phyloP scores from a whole-genome alignment of 2,113 vertebrate genomes.

The Carassius gibelio region DNA sequence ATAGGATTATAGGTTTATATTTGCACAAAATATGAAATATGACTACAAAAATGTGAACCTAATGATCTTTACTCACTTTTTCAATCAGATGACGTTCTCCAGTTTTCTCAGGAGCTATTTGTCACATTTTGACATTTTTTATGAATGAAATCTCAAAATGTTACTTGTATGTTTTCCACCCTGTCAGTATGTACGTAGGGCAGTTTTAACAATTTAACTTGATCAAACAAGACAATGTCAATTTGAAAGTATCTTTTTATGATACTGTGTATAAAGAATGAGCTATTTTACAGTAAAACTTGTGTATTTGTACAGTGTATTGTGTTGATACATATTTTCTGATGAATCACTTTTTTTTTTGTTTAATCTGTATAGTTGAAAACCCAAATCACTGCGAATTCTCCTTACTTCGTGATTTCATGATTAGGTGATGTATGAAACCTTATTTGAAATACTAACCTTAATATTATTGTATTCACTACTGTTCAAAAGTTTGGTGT shows the following conservation, averaged over 20 bases:
- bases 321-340: background rate
- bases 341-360: slow-evolving; percentile 1
- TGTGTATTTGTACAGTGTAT: background rate
- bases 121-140: background rate
- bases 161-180: background rate
- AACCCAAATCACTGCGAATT: slow-evolving; percentile 97
- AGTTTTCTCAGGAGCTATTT: background rate
- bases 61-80: background rate
- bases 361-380: slow-evolving; percentile 83
- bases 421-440: slow-evolving; percentile 86
- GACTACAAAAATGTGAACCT: background rate
- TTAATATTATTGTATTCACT: background rate
- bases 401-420: slow-evolving; percentile 91
- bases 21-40: background rate
- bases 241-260: background rate
- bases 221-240: background rate
- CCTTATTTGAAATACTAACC: background rate
- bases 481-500: background rate
- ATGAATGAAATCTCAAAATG: background rate
- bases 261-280: background rate
- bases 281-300: too few relatives aligned
- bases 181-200: background rate
- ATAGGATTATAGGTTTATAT: background rate
- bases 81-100: background rate
- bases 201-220: background rate